Evolutionary conservation across 2,113 vertebrate genomes (phyloP), one percentile per base, ranked within the genome.

Genomic region (Spizaetus ornatus): DNA sequence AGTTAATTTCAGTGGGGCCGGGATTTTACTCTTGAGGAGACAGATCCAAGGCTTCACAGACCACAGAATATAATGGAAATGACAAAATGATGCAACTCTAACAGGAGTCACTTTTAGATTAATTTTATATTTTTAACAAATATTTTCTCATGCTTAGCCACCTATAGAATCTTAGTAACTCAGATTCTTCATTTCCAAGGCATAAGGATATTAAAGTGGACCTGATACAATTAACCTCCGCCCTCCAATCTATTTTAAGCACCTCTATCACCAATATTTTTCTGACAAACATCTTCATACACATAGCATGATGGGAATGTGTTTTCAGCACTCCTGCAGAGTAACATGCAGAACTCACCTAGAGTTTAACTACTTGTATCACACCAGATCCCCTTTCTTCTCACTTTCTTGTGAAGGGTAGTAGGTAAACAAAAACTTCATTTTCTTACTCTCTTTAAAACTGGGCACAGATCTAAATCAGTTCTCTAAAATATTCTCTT

Each of bases 321-420:
- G n/a, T 40, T 93, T 94, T 82, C 92, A 96, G 72, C 88, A 79
- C 53, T 88, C 88, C 88, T 92, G 76, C 85, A 84, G 86, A 93
- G 80, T 77, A 83, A 90, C 69, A 53, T 58, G 43, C 22, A 82
- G 86, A 94, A 80, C 65, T 86, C 76, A 74, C 65, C 53, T 42
- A 22, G 25, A 93, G 48, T 87, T 80, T 91, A 96, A 81, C 88
- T 53, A 86, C 36, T 78, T 72, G 3, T 25, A 87, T 86, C 79
- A 82, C 71, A 96, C 23, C 36, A 77, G 25, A 80, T 82, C 26
- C 38, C 15, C 81, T 82, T 90, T 55, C 23, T 92, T 86, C 48
- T 83, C 56, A 36, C 15, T 59, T 53, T 78, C 88, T 76, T 79
- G 25, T 85, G 53, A 93, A 84, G 40, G 5, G 4, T 47, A n/a